Conservation (phyloP, 2,797 vertebrate genomes). For the Oreortyx pictus region DNA sequence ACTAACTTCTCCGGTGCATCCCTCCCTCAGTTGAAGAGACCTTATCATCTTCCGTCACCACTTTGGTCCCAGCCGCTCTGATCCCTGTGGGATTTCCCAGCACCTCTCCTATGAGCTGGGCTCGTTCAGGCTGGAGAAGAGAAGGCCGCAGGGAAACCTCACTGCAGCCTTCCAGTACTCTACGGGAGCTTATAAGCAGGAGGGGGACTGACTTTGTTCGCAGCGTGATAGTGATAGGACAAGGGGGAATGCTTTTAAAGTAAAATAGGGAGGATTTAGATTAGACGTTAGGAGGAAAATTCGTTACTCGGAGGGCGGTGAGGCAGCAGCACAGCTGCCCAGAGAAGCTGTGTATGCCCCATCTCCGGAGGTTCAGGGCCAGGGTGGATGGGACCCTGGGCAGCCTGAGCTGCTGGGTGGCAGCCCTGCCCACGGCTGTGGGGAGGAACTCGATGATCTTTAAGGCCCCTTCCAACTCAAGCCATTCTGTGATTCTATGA, state of each 20-base stretch:
- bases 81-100: background rate
- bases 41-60: background rate
- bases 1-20: slow-evolving; percentile 34
- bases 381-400: background rate
- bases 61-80: background rate
- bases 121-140: too few relatives aligned
- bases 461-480: background rate
- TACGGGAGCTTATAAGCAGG: background rate
- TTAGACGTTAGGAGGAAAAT: background rate
- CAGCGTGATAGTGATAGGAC: background rate
- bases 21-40: background rate
- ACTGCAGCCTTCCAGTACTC: too few relatives aligned
- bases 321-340: background rate
- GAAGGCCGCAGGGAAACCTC: too few relatives aligned
- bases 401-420: background rate
- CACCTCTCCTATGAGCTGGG: background rate
- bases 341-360: background rate
- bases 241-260: background rate
- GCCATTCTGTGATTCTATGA: too few relatives aligned
- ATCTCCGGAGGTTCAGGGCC: background rate
- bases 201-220: background rate
- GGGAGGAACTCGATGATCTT: background rate
- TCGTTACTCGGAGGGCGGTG: background rate
- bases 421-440: background rate
- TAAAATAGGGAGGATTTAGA: background rate